Base-by-base conservation (phyloP, 2,797 vertebrate species). In the Nannoperca obscura region DNA sequence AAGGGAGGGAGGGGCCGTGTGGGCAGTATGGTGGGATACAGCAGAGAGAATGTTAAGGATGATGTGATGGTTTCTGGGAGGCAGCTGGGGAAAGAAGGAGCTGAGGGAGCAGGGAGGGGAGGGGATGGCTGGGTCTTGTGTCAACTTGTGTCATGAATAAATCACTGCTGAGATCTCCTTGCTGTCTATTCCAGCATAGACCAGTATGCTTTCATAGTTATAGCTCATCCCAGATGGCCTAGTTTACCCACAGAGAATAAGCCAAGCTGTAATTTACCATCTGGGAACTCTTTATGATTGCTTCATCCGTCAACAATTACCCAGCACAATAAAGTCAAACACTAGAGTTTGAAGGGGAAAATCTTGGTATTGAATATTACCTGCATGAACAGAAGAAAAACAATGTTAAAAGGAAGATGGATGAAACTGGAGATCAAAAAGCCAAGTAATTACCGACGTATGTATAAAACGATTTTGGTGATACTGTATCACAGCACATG, bases 101-200 rank as follows among this genome's bases (percentile, higher is more conserved):
- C 68, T 54, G 61, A 61, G 76, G 76, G 55, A 84, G 76, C 27
- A 78, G 52, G 60, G 69, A 69, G 69, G 64, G 74, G 68, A 78
- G 87, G 86, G 77, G 72, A 71, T 71, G 84, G 66, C 73, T 63
- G 47, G 71, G 60, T 79, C 84, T 86, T 92, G 24, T 88, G 88
- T 89, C 90, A 89, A 86, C 88, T 85, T 86, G 83, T 93, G 90
- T 91, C 87, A 92, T 94, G 84, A 94, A 94, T 94, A 92, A 93
- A 92, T 93, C 87, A 91, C 81, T 15, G 77, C 80, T 75, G 83
- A 88, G 78, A 90, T 90, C 78, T 80, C 78, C 85, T 88, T 13
- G 62, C 80, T 86, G 86, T 87, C 90, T 85, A 38, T 67, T 74
- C 71, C 86, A 76, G 80, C 71, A 12, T 22, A 74, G 80, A 85